These are phyloP conservation scores for Pogonomyrmex californicus DNA, from an alignment of 1,140 invertebrate species.

Conservation along the genomic window DNA sequence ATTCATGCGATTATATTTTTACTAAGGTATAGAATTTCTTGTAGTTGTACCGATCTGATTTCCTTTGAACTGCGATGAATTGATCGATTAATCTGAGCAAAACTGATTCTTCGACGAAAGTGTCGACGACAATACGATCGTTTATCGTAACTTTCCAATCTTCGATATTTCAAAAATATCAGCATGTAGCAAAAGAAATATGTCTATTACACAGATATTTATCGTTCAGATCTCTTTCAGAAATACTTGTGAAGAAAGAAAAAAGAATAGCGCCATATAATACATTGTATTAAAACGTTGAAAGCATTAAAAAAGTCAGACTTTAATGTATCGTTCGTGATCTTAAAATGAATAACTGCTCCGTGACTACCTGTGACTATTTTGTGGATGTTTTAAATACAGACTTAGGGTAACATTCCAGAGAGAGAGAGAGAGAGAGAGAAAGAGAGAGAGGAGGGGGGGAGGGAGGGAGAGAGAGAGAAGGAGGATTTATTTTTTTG, in stretches of 20 bases:
- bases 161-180: neutral
- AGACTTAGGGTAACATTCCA: neutral
- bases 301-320: neutral
- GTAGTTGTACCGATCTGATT: too few species aligned
- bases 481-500: neutral
- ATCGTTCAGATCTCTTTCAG: neutral
- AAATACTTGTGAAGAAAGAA: neutral
- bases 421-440: neutral
- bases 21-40: neutral
- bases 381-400: neutral
- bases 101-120: constrained; percentile 3
- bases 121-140: neutral
- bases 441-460: neutral
- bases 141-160: neutral
- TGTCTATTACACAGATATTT: neutral
- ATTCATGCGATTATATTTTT: constrained; percentile 2
- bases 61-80: neutral
- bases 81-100: neutral
- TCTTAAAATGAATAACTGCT: neutral
- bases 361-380: neutral
- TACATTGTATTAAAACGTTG: neutral
- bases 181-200: neutral
- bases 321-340: neutral
- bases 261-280: neutral
- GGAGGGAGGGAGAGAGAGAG: neutral